Evolutionary conservation across 2,797 vertebrate species (phyloP), one percentile per base, ranked within the genome.

Genomic region (Molossus alvarezi): DNA sequence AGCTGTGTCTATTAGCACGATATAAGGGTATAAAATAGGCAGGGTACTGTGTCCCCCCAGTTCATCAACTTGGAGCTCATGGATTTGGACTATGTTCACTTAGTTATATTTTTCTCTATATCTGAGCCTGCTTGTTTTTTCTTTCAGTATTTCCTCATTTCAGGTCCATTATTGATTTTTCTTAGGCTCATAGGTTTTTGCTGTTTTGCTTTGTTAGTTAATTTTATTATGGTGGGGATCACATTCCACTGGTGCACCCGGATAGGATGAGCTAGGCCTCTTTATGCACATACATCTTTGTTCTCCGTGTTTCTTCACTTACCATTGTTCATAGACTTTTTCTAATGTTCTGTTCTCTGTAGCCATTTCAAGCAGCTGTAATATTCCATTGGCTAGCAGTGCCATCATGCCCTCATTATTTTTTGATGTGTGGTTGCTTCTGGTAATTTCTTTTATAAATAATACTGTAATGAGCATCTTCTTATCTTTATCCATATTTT

Each of bases 71-170:
- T 33, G 48, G 69, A 65, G 27, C 33, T 85, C 67, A 60, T 58
- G 51, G 55, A 41, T 77, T 90, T 60, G 20, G 18, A n/a, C 37
- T 53, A 9, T 87, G 12, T 80, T 82, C 48, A 53, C 53, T 53
- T 27, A 45, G 62, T 53, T 82, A 1, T 27, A 29, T 55, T 90
- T 91, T 95, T 92, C 33, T 96, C 18, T 57, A 0, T 45, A 9
- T 75, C n/a, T 65, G 79, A 85, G 62, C 27, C 55, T 88, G 45
- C 23, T 65, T 60, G 0, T 95, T 95, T 93, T 75, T 71, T 90
- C 45, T 80, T 57, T 75, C 33, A 41, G 7, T 81, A 25, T 82
- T 72, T 89, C 25, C 53, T 83, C 23, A 33, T 57, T 80, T 89
- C 9, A 58, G 12, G n/a, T 72, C 12, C 90, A 29, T 64, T 55